Evolutionary conservation across 2,797 vertebrate species (phyloP).

Genomic region (Masticophis lateralis): DNA sequence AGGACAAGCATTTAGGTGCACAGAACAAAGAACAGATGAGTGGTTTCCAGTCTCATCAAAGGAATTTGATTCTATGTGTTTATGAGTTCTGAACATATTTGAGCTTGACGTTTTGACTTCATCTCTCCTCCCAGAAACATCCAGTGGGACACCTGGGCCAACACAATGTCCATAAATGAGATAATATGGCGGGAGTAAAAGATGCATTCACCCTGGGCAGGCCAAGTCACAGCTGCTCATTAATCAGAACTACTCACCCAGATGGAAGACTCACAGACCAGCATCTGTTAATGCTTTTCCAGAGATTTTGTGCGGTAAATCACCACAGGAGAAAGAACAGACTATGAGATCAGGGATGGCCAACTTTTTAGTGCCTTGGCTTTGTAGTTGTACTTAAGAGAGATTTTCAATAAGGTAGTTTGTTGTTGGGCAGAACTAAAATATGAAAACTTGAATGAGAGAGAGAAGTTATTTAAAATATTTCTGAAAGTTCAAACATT

Average conservation of each 20-base stretch:
- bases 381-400: not conserved
- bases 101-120: not conserved
- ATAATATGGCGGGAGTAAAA: conserved; percentile 1
- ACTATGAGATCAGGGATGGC: not conserved
- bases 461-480: not conserved
- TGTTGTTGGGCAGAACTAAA: not conserved
- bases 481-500: not conserved
- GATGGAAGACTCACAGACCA: not conserved
- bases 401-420: not conserved
- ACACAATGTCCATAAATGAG: conserved; percentile 1
- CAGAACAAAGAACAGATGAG: not conserved
- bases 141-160: not conserved
- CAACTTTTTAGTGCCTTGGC: not conserved
- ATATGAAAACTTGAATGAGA: not conserved
- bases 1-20: not conserved
- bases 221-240: conserved; percentile 3
- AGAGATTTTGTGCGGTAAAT: not conserved
- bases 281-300: not conserved
- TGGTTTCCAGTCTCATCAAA: not conserved
- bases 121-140: not conserved
- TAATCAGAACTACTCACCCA: conserved; percentile 9
- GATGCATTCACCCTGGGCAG: not conserved
- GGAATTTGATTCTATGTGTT: not conserved
- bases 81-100: not conserved
- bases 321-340: not conserved